Evolutionary conservation across 2,888 invertebrate species (phyloP), one percentile per base, ranked within the genome.

Genomic region (Lochmaea capreae): DNA sequence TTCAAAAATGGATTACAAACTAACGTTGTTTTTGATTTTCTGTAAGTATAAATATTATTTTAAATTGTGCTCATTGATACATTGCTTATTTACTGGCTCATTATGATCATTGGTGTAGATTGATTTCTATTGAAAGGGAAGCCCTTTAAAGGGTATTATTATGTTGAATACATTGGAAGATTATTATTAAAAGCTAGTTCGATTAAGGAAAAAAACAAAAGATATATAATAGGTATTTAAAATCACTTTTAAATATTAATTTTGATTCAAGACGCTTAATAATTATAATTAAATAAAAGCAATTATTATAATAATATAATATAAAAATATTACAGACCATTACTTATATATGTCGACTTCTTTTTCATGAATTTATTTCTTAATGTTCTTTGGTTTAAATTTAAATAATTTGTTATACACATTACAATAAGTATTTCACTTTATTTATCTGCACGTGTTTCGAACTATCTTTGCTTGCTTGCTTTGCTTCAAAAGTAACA

Each of bases 11-110:
- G 59, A 67, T 14, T 46, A 46, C 46, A 67, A 67, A 67, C 14
- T 43, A 54, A 59, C 46, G 11, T 14, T 58, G 16, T 18, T 67
- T 59, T 16, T 67, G 43, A 58, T 67, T 59, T 46, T 58, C n/a
- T 67, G 67, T 67, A 59, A 67, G 67, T 67, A 67, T 33, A 42
- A 54, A 57, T n/a, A 18, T 9, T 12, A 16, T 57, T 66, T 33
- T 26, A 54, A 65, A 54, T 54, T 46, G 33, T 42, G n/a, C 18
- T 46, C 12, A 10, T 33, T 26, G 8, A 65, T 54, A 33, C 39
- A 12, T n/a, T 22, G 5, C 11, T 14, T 33, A 54, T 14, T 16
- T 12, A 33, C 8, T 65, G 52, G 22, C 8, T 39, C 5, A 39
- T 22, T 43, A 33, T 33, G 3, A 66, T 39, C 18, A 54, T 22